Evolutionary conservation across 2,888 invertebrate genomes (phyloP), one percentile per base, ranked within the genome.

Genomic region (Caenorhabditis sp.): DNA sequence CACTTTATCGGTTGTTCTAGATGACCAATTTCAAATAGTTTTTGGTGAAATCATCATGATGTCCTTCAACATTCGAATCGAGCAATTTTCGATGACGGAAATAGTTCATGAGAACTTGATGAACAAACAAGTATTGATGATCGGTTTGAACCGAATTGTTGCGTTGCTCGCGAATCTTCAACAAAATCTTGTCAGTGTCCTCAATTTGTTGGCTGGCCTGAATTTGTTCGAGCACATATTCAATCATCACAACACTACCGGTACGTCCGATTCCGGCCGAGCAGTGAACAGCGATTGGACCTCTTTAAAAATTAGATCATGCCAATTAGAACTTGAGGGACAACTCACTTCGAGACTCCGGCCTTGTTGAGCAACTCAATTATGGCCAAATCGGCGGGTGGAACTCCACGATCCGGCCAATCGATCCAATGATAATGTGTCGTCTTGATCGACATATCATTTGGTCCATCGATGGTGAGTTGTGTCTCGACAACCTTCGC

Each of bases 251-350:
- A 12, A 80, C 74, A 1, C 72, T 69, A 1, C 80, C 80, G 5
- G 80, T 80, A 1, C 79, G 62, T 17, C 79, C 79, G 61, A 80
- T 77, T 14, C 79, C 80, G 6, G 80, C 80, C 1, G 78, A 78
- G 64, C 80, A 80, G 50, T 80, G 80, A 10, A 80, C 70, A 10
- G 72, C 76, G 51, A 80, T 80, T 0, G 80, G 80, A 5, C 61
- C 23, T 19, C 63, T 66, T 50, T n/a, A 67, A 66, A 55, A 31
- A 10, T 6, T 24, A 24, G 37, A 24, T 10, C 2, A 21, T 57
- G 19, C 24, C 4, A 31, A 0, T 21, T 14, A 50, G n/a, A 19
- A 10, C 27, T 21, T 19, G n/a, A 37, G 37, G 37, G 37, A 8
- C 10, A 27, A 31, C 1, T 17, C 21, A 75, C 75, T 69, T 68